Evolutionary conservation across 1,140 invertebrate genomes (phyloP), one percentile per base, ranked within the genome.

Genomic region (Gonioctena quinquepunctata): DNA sequence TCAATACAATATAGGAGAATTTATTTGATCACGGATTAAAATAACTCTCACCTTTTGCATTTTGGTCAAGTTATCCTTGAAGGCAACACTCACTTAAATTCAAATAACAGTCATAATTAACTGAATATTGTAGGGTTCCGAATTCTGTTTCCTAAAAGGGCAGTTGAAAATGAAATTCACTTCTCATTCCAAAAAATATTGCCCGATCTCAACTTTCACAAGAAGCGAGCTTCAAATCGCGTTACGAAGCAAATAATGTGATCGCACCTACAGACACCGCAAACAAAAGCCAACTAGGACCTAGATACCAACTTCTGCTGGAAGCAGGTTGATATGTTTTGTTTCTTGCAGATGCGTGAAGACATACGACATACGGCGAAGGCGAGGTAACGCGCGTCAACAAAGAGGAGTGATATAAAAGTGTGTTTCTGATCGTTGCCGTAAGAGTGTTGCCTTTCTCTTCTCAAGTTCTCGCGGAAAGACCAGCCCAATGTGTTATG

Each of bases 241-340:
- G 33, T n/a, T 42, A 11, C 2, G 13, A n/a, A n/a, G 16, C 3
- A 42, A 11, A 11, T 13, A 13, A 11, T 42, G 11, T 59, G 23
- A 25, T 5, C 56, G 56, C 56, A n/a, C 56, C 56, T 59, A 13
- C 25, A n/a, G n/a, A 59, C 56, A 25, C 25, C 56, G 25, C 56
- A 25, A 26, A 59, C 56, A 22, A 59, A 59, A 59, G 11, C 56
- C 56, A n/a, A 16, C 56, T 59, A 59, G 56, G 56, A 59, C 56
- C 56, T 59, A 59, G 56, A 59, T 59, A 59, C 56, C 56, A 59
- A 59, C 56, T 59, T 25, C 56, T 42, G 33, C 33, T 42, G 33
- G 33, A 42, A 42, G 33, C 33, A 42, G 33, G 33, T 42, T 42
- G 33, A 42, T 42, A 42, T 42, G 33, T 42, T 42, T 42, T 42